Evolutionary conservation across 2,797 vertebrate species (phyloP), one percentile per base, ranked within the genome.

Genomic region (Diplodus puntazzo): DNA sequence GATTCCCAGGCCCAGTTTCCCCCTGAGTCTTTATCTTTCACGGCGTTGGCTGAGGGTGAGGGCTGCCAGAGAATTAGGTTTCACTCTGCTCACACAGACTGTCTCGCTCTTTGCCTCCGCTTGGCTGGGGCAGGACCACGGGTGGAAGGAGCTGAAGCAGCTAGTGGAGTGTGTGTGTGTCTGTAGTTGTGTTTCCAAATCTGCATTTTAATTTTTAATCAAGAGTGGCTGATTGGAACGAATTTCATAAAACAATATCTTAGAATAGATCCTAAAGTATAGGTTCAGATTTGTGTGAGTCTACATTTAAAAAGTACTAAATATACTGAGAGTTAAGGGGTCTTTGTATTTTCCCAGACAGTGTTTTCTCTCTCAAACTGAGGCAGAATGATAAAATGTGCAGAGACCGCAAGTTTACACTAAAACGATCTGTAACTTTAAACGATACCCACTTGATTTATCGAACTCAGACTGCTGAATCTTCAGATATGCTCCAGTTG

Each of bases 11-110:
- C 81, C 80, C 79, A 65, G 79, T 83, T 85, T 87, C 85, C 87
- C 84, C 77, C 83, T 60, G 85, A 87, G 85, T 86, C 81, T 89
- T 85, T 89, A 84, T 92, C 88, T 89, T 84, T 91, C 84, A 83
- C 80, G 80, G 88, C 18, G 54, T 65, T 83, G 83, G 86, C 77
- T 69, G 73, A 80, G 70, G 83, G 55, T 25, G 77, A 86, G 59
- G 61, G 67, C 67, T 80, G 84, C 80, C 80, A 77, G 73, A 71
- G 85, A 84, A 66, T 90, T 83, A 54, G 76, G 72, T 89, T 91
- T 87, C 86, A 82, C 70, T 79, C 73, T 2, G 57, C 81, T 79
- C 75, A 80, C 72, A 84, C 75, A 86, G 60, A 59, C 80, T 27
- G 85, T 77, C 77, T 88, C 53, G 25, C 52, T 81, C 45, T 83